Percentiles rank a stretch among this genome's conserved stretches.
Evolutionary conservation across 2,797 vertebrate species (phyloP).

Genomic region (Oreochromis mossambicus): DNA sequence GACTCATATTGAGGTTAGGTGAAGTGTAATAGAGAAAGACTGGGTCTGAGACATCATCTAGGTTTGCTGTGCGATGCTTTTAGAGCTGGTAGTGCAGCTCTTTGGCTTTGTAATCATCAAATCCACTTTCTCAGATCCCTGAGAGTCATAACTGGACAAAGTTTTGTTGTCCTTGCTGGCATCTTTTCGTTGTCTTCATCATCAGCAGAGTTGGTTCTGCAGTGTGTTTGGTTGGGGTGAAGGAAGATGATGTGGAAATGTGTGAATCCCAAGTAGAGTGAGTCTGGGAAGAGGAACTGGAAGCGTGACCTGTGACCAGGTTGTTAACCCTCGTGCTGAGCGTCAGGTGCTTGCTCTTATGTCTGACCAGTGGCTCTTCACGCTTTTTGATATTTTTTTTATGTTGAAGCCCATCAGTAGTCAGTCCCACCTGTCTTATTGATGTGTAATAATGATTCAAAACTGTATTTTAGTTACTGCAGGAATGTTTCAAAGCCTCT

Average conservation of each 20-base stretch:
- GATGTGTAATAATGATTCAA: neutral
- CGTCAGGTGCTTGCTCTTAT: neutral
- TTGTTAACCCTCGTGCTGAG: neutral
- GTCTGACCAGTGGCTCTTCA: neutral
- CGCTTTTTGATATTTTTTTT: neutral
- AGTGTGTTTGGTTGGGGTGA: neutral
- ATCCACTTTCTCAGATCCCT: neutral
- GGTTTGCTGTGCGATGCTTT: neutral
- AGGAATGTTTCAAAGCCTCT: neutral
- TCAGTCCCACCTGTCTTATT: neutral
- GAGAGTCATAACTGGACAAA: neutral
- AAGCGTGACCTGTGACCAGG: neutral
- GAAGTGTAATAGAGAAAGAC: neutral
- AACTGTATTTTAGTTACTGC: neutral
- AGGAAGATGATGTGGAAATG: neutral
- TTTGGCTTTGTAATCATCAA: neutral
- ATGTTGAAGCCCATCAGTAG: neutral
- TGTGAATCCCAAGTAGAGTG: neutral
- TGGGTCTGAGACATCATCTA: neutral
- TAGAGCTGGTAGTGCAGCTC: neutral
- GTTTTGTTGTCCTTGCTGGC: neutral
- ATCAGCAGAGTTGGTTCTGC: neutral
- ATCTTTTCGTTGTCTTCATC: neutral
- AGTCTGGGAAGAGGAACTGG: neutral
- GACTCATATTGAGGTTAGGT: neutral